phyloP scores from a whole-genome alignment of 2,113 vertebrate species.

The Promerops cafer region DNA sequence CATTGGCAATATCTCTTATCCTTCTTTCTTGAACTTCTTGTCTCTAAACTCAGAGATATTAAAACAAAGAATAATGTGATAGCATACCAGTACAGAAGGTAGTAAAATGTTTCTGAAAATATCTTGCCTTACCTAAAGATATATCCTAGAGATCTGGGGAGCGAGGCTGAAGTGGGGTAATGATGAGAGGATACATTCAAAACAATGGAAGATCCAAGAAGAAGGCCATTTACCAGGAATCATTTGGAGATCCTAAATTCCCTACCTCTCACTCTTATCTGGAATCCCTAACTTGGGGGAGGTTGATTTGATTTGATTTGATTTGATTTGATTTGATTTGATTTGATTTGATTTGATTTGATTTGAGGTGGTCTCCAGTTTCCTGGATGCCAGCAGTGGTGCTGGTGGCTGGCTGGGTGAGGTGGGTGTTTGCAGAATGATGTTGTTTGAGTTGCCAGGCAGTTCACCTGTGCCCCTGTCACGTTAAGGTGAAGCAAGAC shows the following conservation, averaged over 20 bases:
- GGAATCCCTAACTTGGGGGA: not conserved
- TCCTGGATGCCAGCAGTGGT: not conserved
- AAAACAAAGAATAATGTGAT: not conserved
- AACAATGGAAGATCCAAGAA: not conserved
- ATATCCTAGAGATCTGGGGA: not conserved
- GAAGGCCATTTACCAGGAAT: not conserved
- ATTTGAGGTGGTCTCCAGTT: not conserved
- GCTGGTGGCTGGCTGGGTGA: not conserved
- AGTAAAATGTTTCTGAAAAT: not conserved
- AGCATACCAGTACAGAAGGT: not conserved
- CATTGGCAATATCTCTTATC: not conserved
- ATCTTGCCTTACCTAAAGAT: not conserved
- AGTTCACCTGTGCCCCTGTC: not conserved
- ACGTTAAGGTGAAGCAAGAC: not conserved
- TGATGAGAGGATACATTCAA: not conserved
- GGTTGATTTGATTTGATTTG: not conserved
- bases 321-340: not conserved
- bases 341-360: not conserved
- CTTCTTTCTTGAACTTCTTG: not conserved
- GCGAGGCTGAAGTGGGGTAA: fast-evolving
- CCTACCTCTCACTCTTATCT: not conserved
- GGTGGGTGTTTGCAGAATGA: not conserved
- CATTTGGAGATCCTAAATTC: not conserved
- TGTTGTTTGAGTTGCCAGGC: not conserved
- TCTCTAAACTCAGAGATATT: not conserved